Conservation (phyloP, 2,797 vertebrate species). For the Bradypodion ventrale region DNA sequence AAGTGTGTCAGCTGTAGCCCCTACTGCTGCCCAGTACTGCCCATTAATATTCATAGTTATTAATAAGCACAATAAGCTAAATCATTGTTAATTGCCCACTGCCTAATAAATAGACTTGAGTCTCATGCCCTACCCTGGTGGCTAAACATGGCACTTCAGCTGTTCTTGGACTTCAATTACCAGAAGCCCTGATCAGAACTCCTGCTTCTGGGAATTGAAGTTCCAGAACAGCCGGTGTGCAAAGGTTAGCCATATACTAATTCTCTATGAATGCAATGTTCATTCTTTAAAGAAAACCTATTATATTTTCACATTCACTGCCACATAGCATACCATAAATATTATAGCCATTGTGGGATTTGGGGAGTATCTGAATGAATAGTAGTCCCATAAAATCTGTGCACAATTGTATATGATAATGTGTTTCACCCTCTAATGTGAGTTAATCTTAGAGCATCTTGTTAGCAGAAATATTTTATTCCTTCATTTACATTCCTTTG, state of each 20-base stretch:
- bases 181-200: too few relatives aligned
- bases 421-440: background rate
- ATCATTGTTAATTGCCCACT: background rate
- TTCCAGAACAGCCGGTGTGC: too few relatives aligned
- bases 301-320: background rate
- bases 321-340: background rate
- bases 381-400: conserved; percentile 8
- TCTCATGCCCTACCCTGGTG: too few relatives aligned
- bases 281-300: too few relatives aligned
- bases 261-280: background rate
- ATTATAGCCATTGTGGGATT: background rate
- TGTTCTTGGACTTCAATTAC: too few relatives aligned
- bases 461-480: conserved; percentile 53
- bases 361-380: conserved; percentile 7
- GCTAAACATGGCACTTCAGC: too few relatives aligned
- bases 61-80: background rate
- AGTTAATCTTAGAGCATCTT: conserved; percentile 40
- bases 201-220: too few relatives aligned
- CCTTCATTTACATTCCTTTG: conserved; percentile 52
- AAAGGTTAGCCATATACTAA: too few relatives aligned
- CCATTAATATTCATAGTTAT: too few relatives aligned
- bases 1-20: too few relatives aligned
- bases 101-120: background rate
- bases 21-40: too few relatives aligned
- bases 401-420: conserved; percentile 7